Evolutionary conservation across 30 jellyfish, hydroid and myxozoan genomes (phyloP).

Genomic region (Aurelia sp.): DNA sequence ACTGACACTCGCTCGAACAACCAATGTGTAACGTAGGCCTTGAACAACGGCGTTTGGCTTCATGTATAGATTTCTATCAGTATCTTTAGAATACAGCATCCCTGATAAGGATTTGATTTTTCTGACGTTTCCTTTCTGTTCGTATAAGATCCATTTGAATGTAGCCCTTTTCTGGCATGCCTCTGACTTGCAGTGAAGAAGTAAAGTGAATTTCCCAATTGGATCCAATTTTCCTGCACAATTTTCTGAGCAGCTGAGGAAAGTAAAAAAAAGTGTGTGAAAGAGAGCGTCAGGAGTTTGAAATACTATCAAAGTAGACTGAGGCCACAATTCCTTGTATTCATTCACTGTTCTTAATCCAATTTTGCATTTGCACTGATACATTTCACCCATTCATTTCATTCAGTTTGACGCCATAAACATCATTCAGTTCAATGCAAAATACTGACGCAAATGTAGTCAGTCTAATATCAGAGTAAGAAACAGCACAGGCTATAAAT

Average conservation of each 20-base stretch:
- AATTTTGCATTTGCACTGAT: no score
- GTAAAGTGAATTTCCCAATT: constrained; percentile 1
- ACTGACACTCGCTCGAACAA: constrained; percentile 12
- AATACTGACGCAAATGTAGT: no score
- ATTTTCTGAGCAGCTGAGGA: constrained; percentile 33
- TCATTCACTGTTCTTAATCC: no score
- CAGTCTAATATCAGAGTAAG: no score
- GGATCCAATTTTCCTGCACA: constrained; percentile 52
- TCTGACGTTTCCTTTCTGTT: background rate
- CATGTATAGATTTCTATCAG: constrained; percentile 23
- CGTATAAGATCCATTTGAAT: constrained; percentile 34
- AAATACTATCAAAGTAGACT: no score
- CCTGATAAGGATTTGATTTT: background rate
- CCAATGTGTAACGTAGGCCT: constrained; percentile 1
- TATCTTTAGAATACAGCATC: background rate
- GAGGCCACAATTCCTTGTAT: no score
- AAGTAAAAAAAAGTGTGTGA: background rate
- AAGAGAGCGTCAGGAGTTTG: no score
- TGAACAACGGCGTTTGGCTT: constrained; percentile 15
- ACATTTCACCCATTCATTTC: no score
- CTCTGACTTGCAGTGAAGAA: constrained; percentile 17
- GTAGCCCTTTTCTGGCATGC: constrained; percentile 35
- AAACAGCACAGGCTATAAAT: no score
- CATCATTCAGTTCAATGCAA: no score
- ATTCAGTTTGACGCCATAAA: no score